phyloP scores from a whole-genome alignment of 2,888 invertebrate genomes.

The Epinotia nisella region DNA sequence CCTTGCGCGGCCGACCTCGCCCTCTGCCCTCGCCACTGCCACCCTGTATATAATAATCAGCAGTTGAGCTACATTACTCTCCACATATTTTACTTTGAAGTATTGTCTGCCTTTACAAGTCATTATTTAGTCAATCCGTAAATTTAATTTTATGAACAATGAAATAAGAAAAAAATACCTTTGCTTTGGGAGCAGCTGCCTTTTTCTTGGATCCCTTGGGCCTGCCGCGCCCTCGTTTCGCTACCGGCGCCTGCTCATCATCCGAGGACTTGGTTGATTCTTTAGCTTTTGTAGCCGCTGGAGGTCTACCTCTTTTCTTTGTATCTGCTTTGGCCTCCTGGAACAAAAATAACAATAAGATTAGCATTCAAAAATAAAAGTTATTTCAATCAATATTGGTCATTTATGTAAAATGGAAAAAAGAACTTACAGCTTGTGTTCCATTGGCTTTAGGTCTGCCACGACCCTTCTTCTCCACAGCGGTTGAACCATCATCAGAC shows the following conservation, averaged over 20 bases:
- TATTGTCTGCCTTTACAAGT: neutral
- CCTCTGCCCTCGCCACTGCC: slow-evolving; percentile 75
- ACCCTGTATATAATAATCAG: slow-evolving; percentile 56
- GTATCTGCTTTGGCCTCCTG: slow-evolving; percentile 80
- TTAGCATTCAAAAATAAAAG: neutral
- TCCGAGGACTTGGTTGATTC: slow-evolving; percentile 83
- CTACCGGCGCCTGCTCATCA: slow-evolving; percentile 82
- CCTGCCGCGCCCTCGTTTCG: slow-evolving; percentile 83
- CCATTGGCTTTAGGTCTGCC: slow-evolving; percentile 83
- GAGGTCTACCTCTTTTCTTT: slow-evolving; percentile 79
- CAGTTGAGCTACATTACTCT: too few species aligned
- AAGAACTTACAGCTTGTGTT: slow-evolving; percentile 71
- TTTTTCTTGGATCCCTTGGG: slow-evolving; percentile 85
- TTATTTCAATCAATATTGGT: neutral
- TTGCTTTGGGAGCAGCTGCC: slow-evolving; percentile 73
- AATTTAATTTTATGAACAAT: neutral
- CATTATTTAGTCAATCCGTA: neutral
- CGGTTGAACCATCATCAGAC: slow-evolving; percentile 83
- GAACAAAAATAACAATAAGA: slow-evolving; percentile 26
- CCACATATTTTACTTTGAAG: neutral
- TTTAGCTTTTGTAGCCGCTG: slow-evolving; percentile 75
- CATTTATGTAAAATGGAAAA: slow-evolving; percentile 13
- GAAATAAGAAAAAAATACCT: slow-evolving; percentile 58
- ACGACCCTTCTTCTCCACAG: slow-evolving; percentile 82
- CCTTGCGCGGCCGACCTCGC: slow-evolving; percentile 80